Base-by-base conservation (phyloP, 2,797 vertebrate species). In the Scomberomorus guttatus region DNA sequence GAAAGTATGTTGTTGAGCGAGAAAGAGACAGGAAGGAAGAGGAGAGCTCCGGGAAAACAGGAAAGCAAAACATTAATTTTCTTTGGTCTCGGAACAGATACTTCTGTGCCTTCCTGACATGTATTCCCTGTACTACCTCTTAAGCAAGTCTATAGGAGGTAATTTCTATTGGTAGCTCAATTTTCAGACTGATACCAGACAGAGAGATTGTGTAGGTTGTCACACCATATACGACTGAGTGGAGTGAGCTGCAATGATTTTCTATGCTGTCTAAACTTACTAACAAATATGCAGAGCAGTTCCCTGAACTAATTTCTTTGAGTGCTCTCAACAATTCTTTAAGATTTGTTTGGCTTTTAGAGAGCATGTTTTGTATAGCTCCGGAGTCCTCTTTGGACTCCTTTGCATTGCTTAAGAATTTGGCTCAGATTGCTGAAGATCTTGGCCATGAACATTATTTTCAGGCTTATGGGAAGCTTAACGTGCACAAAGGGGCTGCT, bases 261-360 rank as follows among this genome's bases (percentile, higher is more conserved):
- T 75, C 46, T 62, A 12, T 67, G 73, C 71, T 20, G 34, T 83
- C 62, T 87, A 50, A 79, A 84, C 75, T 64, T 79, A 24, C 14
- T 62, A 11, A 57, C 65, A 75, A 34, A 55, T 68, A 83, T 87
- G 78, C 72, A 75, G 60, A 90, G 54, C 63, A 79, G 39, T 54
- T 89, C 71, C 81, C 87, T 50, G 37, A 57, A 70, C 69, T 84
- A 22, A 64, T 85, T 89, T 83, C 61, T 51, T 68, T 65, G 64
- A 85, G 80, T 82, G 75, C 65, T 67, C 51, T 75, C 24, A 80
- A 77, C 44, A 60, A 20, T 75, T 83, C 60, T 73, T 10, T 79
- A 27, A 80, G 75, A 75, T 81, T 82, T 83, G 56, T 86, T 85
- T 87, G 75, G 42, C 77, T 82, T 89, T 80, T 51, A 18, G 27